Percentiles rank a stretch among this genome's conserved stretches.
These are phyloP conservation scores for Trinorchestia longiramus DNA, from an alignment of 1,140 invertebrate genomes.

Conservation along the genomic window DNA sequence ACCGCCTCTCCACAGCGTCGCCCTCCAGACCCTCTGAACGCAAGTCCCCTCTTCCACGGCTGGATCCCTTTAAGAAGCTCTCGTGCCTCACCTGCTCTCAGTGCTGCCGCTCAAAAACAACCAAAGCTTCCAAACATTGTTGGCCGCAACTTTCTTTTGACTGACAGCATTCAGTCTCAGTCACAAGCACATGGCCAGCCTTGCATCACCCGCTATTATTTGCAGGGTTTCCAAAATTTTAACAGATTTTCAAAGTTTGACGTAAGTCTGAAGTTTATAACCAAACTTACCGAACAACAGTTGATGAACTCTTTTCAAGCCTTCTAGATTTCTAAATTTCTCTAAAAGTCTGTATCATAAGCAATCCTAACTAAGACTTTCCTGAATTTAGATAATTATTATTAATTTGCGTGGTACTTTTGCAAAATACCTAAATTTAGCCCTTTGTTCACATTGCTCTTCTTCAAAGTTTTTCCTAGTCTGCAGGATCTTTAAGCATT, in stretches of 20 bases:
- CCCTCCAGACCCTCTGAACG: not conserved
- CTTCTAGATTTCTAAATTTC: not conserved
- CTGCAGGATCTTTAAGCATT: too few relatives aligned
- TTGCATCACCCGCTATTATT: not conserved
- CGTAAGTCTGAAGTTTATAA: not conserved
- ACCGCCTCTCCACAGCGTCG: not conserved
- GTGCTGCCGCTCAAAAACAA: not conserved
- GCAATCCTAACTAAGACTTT: not conserved
- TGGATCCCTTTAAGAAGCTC: constrained; percentile 7
- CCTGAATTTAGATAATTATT: too few relatives aligned
- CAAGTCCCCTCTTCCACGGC: too few relatives aligned
- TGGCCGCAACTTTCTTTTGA: not conserved
- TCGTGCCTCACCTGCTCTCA: not conserved
- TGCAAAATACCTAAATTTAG: too few relatives aligned
- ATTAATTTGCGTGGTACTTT: too few relatives aligned
- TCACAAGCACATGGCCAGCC: too few relatives aligned
- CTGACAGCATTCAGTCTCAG: not conserved
- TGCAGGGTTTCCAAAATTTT: not conserved
- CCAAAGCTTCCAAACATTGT: not conserved
- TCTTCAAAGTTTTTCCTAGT: too few relatives aligned
- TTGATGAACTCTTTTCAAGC: not conserved
- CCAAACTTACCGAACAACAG: not conserved
- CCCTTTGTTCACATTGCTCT: too few relatives aligned
- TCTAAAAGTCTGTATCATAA: not conserved
- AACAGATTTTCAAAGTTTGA: not conserved